Conservation (phyloP, 2,888 invertebrate genomes). For the Anarsia innoxiella region DNA sequence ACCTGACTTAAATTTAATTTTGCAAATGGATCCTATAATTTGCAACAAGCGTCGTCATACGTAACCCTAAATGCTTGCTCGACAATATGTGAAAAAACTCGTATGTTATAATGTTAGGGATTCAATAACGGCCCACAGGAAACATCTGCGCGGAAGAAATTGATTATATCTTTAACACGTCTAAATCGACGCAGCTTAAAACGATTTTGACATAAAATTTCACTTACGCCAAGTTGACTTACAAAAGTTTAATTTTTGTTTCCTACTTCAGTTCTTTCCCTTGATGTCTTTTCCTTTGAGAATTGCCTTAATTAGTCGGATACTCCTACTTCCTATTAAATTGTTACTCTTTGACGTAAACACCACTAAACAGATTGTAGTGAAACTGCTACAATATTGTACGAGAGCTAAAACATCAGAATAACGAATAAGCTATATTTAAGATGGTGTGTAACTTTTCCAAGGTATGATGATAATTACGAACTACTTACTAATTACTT, state of each 20-base stretch:
- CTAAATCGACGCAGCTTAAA: conserved; percentile 23
- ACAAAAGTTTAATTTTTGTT: conserved; percentile 17
- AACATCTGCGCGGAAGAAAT: conserved; percentile 59
- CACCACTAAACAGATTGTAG: too few relatives aligned
- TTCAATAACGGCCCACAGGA: conserved; percentile 51
- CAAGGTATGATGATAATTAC: too few relatives aligned
- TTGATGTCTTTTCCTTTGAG: too few relatives aligned
- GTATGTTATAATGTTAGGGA: conserved; percentile 58
- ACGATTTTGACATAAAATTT: conserved; percentile 33
- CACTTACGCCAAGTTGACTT: conserved; percentile 31
- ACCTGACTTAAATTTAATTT: background rate
- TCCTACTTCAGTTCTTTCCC: too few relatives aligned
- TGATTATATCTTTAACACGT: conserved; percentile 42
- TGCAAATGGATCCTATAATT: conserved; percentile 3
- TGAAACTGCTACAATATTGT: too few relatives aligned
- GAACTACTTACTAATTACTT: too few relatives aligned
- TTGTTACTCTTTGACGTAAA: too few relatives aligned
- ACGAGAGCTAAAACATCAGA: too few relatives aligned
- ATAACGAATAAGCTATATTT: too few relatives aligned
- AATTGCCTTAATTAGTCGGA: too few relatives aligned
- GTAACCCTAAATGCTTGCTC: conserved; percentile 24
- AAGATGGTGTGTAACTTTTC: too few relatives aligned
- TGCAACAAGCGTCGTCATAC: conserved; percentile 1
- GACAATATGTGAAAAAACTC: conserved; percentile 55
- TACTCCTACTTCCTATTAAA: too few relatives aligned